Evolutionary conservation across 2,888 invertebrate genomes (phyloP).

Genomic region (Dryococelus australis): DNA sequence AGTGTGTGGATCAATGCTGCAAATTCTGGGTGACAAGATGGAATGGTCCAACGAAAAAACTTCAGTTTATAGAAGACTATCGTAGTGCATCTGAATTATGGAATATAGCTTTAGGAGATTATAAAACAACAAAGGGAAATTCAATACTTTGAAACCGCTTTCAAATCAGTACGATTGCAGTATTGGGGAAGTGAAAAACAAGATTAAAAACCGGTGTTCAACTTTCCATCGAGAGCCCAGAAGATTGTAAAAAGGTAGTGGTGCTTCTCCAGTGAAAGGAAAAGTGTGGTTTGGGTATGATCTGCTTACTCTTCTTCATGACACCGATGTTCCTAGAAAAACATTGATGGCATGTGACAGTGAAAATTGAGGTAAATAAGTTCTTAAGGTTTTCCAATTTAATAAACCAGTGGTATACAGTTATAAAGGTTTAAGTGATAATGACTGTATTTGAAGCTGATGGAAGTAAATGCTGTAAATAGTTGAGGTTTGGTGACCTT

Average conservation of each 20-base stretch:
- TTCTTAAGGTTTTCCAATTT: too few relatives aligned
- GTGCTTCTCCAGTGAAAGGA: not conserved
- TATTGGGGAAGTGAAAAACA: slow-evolving; percentile 24
- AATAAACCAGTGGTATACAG: too few relatives aligned
- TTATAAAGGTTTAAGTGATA: not conserved
- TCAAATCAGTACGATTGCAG: not conserved
- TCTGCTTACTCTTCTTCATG: not conserved
- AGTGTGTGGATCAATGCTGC: not conserved
- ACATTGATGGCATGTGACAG: too few relatives aligned
- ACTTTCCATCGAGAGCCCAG: too few relatives aligned
- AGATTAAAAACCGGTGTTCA: not conserved
- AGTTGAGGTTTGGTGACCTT: too few relatives aligned
- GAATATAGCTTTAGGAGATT: not conserved
- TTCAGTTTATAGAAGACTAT: not conserved
- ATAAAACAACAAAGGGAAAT: not conserved
- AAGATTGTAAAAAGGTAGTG: not conserved
- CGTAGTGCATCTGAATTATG: slow-evolving; percentile 17
- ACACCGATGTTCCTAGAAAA: slow-evolving; percentile 20
- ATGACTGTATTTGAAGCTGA: not conserved
- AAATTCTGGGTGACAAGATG: not conserved
- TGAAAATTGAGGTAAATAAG: too few relatives aligned
- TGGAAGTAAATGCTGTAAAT: not conserved
- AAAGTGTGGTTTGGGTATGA: not conserved
- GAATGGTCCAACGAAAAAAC: slow-evolving; percentile 19
- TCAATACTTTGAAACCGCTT: not conserved